These are phyloP conservation scores for Isurus oxyrinchus DNA, from an alignment of 2,113 vertebrate species.

Conservation along the genomic window DNA sequence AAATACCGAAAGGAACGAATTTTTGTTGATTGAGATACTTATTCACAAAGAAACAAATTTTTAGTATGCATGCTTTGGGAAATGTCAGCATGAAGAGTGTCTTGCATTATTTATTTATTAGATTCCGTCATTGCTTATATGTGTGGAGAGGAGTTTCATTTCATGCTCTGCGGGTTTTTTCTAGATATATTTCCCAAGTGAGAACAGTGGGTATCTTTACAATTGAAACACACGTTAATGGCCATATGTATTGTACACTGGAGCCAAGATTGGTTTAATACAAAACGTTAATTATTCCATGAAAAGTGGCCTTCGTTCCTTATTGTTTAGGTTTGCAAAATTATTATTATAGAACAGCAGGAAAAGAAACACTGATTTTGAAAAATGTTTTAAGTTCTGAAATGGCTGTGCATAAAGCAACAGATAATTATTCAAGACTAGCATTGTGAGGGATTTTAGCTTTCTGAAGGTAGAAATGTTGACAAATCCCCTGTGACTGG, in stretches of 20 bases:
- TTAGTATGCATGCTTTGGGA: not conserved
- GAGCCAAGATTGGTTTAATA: not conserved
- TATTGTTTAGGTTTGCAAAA: not conserved
- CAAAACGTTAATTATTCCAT: not conserved
- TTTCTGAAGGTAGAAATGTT: not conserved
- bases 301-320: not conserved
- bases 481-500: not conserved
- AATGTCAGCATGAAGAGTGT: not conserved
- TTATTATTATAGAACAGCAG: not conserved
- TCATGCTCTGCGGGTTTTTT: not conserved
- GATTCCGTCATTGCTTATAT: not conserved
- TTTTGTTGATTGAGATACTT: not conserved
- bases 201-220: not conserved
- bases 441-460: not conserved
- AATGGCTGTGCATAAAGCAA: not conserved
- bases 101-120: not conserved
- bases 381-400: not conserved
- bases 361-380: not conserved
- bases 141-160: not conserved
- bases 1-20: not conserved
- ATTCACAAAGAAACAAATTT: not conserved
- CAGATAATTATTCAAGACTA: not conserved
- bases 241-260: not conserved
- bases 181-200: constrained; percentile 9
- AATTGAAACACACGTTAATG: not conserved